Conservation (phyloP, 2,113 vertebrate species). For the Colius striatus region DNA sequence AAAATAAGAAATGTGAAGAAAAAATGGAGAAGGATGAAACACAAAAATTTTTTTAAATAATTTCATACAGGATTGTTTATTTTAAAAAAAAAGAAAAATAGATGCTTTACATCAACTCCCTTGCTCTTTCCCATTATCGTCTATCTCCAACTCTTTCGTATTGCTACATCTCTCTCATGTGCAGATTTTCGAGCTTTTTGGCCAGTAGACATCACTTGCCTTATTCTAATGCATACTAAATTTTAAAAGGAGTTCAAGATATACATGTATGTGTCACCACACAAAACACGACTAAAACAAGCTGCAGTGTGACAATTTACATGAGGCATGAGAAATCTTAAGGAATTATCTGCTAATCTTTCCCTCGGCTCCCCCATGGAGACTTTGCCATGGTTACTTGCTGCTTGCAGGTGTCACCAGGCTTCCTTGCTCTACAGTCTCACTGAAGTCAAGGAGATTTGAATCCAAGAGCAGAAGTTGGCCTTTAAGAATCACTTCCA, state of each 20-base stretch:
- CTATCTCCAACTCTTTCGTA: background rate
- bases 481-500: slow-evolving; percentile 64
- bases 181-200: background rate
- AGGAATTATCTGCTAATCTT: slow-evolving; percentile 31
- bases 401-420: slow-evolving; percentile 58
- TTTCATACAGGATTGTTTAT: accelerated
- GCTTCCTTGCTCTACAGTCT: slow-evolving; percentile 48
- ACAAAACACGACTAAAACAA: background rate
- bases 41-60: background rate
- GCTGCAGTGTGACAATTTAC: background rate
- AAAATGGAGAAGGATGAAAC: background rate
- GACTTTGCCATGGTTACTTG: slow-evolving; percentile 59
- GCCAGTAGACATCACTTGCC: background rate
- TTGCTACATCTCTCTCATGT: background rate
- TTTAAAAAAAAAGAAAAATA: background rate
- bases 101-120: background rate
- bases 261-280: background rate
- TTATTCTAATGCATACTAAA: background rate
- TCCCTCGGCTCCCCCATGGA: slow-evolving; percentile 17
- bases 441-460: slow-evolving; percentile 51
- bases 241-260: background rate
- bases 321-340: background rate
- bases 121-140: background rate
- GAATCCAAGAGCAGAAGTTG: slow-evolving; percentile 73
- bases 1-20: background rate